Base-by-base conservation (phyloP, 2,113 vertebrate species). In the Tupaia tana region DNA sequence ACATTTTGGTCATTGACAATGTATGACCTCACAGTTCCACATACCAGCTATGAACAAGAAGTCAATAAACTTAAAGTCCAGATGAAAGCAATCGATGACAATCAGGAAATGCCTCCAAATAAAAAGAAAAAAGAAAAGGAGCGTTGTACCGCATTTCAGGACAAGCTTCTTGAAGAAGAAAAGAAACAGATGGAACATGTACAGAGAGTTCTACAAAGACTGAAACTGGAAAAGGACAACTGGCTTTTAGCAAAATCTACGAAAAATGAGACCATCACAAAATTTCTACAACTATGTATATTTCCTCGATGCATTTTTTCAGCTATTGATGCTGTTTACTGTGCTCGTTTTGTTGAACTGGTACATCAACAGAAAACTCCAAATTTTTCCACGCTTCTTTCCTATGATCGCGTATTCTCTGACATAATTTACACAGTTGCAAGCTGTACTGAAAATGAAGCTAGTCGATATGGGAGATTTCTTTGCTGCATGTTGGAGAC, bases 81-180 rank as follows among this genome's bases (percentile, higher is more conserved):
- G 98, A 99, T 99, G 98, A 99, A 99, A 98, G 99, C 99, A 95
- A 99, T 99, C 74, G 99, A 99, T 96, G 99, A 99, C 91, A 99
- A 99, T 98, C 98, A 99, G 2, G 99, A 99, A 98, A 99, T 99
- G 98, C 99, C 99, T 83, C 97, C 99, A 95, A 99, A 99, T 98
- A 99, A 99, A 98, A 99, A 99, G 98, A 99, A 99, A 98, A 99
- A 99, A 97, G 99, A 99, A 97, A 99, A 99, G 97, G 99, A 99
- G 86, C 99, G 99, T 77, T 99, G 99, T 97, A 99, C 99, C 9
- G 99, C 99, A n/a, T 98, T 99, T 94, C 99, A 99, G 97, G 99
- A 99, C 96, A 99, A 99, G 84, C 99, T 99, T 25, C 99, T 99
- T 79, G 99, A 99, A 97, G 99, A 99, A 96, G 99, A 99, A 98